Evolutionary conservation across 2,888 invertebrate species (phyloP).

Genomic region (Tanypteryx hageni): DNA sequence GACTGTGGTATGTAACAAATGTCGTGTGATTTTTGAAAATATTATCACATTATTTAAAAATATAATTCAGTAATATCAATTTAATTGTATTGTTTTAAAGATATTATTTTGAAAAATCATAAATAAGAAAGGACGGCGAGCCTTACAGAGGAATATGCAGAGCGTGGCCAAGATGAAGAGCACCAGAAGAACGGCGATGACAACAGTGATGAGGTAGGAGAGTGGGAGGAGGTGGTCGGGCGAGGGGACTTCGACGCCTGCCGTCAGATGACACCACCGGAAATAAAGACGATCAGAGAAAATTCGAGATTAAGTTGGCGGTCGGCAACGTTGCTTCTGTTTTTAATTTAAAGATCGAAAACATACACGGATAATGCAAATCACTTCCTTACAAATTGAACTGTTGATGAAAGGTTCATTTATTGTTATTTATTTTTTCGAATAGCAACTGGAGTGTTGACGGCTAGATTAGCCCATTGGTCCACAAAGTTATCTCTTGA

Average conservation of each 20-base stretch:
- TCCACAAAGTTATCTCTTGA: too few species aligned
- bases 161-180: slow-evolving; percentile 72
- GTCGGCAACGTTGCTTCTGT: neutral
- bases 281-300: neutral
- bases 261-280: neutral
- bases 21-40: neutral
- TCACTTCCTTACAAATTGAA: too few species aligned
- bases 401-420: too few species aligned
- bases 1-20: neutral
- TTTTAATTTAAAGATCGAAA: neutral
- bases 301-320: neutral
- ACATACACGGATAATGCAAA: neutral
- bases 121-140: slow-evolving; percentile 52
- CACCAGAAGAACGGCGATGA: slow-evolving; percentile 66
- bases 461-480: too few species aligned
- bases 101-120: neutral
- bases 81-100: too few species aligned
- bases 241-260: neutral
- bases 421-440: too few species aligned
- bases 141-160: slow-evolving; percentile 82
- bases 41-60: neutral
- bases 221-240: neutral
- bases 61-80: too few species aligned
- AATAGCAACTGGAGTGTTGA: too few species aligned
- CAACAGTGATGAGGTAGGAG: slow-evolving; percentile 30